Evolutionary conservation across 2,113 vertebrate genomes (phyloP).

Genomic region (Cyprinodon brontotheroides): DNA sequence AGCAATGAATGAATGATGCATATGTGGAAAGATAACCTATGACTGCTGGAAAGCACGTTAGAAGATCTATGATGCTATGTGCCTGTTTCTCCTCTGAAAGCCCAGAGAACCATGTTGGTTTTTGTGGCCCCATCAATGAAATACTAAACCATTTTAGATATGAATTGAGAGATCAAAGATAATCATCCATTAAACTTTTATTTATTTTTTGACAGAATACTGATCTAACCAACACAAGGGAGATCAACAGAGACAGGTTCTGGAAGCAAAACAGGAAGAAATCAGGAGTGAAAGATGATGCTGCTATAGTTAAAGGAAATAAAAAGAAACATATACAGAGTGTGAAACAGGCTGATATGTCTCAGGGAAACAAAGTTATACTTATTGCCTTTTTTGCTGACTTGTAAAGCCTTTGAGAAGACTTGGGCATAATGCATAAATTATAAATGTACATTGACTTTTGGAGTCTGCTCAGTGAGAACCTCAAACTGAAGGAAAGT

Average conservation of each 20-base stretch:
- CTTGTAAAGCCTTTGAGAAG: conserved; percentile 1
- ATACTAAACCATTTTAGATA: no score
- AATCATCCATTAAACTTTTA: no score
- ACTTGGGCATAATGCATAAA: conserved; percentile 3
- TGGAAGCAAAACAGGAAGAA: not conserved
- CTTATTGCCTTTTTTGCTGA: not conserved
- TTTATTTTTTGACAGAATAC: not conserved
- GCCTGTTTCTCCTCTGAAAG: not conserved
- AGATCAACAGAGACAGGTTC: not conserved
- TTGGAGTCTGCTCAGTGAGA: conserved; percentile 1
- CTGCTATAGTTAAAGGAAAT: not conserved
- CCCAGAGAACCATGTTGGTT: not conserved
- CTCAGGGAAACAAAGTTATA: not conserved
- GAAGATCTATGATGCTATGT: not conserved
- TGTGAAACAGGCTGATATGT: not conserved
- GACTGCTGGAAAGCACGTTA: not conserved
- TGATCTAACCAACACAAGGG: not conserved
- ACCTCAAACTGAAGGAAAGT: not conserved
- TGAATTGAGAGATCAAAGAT: not conserved
- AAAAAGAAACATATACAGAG: not conserved
- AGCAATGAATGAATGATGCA: not conserved
- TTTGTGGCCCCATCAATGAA: not conserved
- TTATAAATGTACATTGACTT: not conserved
- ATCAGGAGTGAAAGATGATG: not conserved
- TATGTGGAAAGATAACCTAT: not conserved